A percentile compares a stretch with the other conserved stretches of the same genome.
phyloP scores from a whole-genome alignment of 2,888 invertebrate species.

The Nudaria mundana region DNA sequence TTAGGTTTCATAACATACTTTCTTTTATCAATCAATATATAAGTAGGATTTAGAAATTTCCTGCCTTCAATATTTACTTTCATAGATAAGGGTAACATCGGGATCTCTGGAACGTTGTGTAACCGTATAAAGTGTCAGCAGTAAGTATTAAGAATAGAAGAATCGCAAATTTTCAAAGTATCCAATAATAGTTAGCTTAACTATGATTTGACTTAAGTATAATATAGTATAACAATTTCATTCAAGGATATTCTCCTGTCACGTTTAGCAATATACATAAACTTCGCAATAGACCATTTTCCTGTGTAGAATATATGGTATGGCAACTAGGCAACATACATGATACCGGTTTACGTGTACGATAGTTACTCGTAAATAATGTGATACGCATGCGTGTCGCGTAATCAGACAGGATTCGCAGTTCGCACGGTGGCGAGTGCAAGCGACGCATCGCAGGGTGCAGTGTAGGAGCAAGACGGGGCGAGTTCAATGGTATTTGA shows the following conservation, averaged over 20 bases:
- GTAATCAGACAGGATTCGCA: slow-evolving; percentile 78
- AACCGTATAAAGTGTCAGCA: no score
- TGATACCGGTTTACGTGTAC: slow-evolving; percentile 51
- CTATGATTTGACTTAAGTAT: no score
- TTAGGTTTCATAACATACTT: slow-evolving; percentile 2
- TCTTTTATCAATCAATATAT: background rate
- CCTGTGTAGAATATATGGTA: slow-evolving; percentile 21
- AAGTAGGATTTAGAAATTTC: no score
- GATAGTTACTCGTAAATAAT: slow-evolving; percentile 62
- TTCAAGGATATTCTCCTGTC: slow-evolving; percentile 15
- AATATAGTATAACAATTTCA: no score
- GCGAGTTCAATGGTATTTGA: slow-evolving; percentile 81
- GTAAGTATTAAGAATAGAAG: no score
- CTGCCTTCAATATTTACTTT: no score
- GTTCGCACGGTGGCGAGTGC: slow-evolving; percentile 73
- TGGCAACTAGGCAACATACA: slow-evolving; percentile 39
- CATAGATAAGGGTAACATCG: no score
- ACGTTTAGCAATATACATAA: slow-evolving; percentile 15
- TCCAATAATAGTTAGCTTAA: no score
- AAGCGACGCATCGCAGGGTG: slow-evolving; percentile 62
- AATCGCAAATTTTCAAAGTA: no score
- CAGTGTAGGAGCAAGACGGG: slow-evolving; percentile 63
- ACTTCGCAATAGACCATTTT: slow-evolving; percentile 18
- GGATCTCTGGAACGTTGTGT: no score
- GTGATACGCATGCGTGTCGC: slow-evolving; percentile 75